A percentile compares a stretch with the other conserved stretches of the same genome.
Evolutionary conservation across 2,797 vertebrate species (phyloP).

Genomic region (Eidolon dupreanum): DNA sequence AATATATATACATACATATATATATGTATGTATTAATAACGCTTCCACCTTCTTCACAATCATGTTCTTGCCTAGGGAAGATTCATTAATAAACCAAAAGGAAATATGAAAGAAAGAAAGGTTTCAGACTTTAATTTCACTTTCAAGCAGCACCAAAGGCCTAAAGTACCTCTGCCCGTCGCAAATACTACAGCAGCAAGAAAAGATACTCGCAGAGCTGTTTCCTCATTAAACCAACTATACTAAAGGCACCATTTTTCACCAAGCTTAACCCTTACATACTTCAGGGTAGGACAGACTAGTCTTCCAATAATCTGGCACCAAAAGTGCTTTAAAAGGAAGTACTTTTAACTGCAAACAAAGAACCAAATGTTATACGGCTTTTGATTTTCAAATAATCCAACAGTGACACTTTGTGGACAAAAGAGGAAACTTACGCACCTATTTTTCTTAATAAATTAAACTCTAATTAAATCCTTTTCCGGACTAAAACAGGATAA

Average conservation of each 20-base stretch:
- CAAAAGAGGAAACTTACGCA: conserved; percentile 50
- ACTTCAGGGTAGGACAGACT: conserved; percentile 18
- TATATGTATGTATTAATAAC: conserved; percentile 81
- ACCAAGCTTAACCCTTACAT: background rate
- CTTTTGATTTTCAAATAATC: conserved; percentile 67
- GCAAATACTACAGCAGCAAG: conserved; percentile 11
- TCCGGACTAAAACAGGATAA: conserved; percentile 15
- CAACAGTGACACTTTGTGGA: conserved; percentile 82
- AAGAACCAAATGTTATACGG: conserved; percentile 39
- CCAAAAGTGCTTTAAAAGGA: conserved; percentile 42
- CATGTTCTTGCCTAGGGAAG: conserved; percentile 69
- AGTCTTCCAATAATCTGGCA: conserved; percentile 4
- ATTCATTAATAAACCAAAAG: conserved; percentile 51
- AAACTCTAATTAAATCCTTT: conserved; percentile 35
- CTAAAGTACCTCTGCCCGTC: conserved; percentile 3
- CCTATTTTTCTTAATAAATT: conserved; percentile 39
- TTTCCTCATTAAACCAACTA: conserved; percentile 42
- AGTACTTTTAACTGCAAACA: conserved; percentile 47
- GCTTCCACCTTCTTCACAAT: conserved; percentile 77
- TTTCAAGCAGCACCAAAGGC: conserved; percentile 31
- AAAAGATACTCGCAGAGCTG: conserved; percentile 38
- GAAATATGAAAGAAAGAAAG: conserved; percentile 50
- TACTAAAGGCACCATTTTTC: background rate
- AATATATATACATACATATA: too few species aligned
- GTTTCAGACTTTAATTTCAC: conserved; percentile 5